Evolutionary conservation across 2,797 vertebrate genomes (phyloP).

Genomic region (Lophius americanus): DNA sequence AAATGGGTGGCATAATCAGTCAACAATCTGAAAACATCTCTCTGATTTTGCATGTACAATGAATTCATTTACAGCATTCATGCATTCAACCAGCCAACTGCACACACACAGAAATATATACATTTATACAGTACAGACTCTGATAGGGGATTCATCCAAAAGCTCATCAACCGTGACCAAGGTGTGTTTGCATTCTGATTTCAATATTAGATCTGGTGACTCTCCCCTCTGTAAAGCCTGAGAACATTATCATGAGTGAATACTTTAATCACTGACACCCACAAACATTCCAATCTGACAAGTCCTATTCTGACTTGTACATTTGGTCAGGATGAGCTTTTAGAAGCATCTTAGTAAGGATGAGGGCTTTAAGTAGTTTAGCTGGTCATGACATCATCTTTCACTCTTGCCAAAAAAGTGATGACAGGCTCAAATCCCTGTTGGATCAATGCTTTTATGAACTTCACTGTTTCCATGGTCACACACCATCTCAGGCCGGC

Average conservation of each 20-base stretch:
- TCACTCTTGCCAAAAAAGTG: slow-evolving; percentile 58
- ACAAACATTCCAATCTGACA: slow-evolving; percentile 45
- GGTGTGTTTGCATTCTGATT: slow-evolving; percentile 16
- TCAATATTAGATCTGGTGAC: slow-evolving; percentile 57
- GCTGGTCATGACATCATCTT: slow-evolving; percentile 73
- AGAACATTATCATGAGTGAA: slow-evolving; percentile 45
- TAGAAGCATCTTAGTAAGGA: slow-evolving; percentile 52
- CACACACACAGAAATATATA: neutral
- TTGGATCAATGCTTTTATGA: slow-evolving; percentile 69
- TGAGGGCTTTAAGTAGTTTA: slow-evolving; percentile 67
- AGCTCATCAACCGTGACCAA: slow-evolving; percentile 24
- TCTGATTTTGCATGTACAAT: too few species aligned
- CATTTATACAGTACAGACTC: slow-evolving; percentile 15
- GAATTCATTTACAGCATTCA: too few species aligned
- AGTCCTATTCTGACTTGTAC: slow-evolving; percentile 41
- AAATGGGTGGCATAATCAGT: too few species aligned
- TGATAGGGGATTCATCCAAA: slow-evolving; percentile 1
- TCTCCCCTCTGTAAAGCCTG: slow-evolving; percentile 32
- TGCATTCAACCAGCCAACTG: slow-evolving; percentile 6
- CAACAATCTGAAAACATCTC: too few species aligned
- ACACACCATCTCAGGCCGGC: slow-evolving; percentile 58
- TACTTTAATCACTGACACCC: slow-evolving; percentile 15
- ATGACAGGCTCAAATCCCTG: slow-evolving; percentile 60
- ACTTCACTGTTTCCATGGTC: slow-evolving; percentile 76
- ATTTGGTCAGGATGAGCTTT: slow-evolving; percentile 44